A percentile compares a stretch with the other conserved stretches of the same genome.
These are phyloP conservation scores for Hippotragus niger DNA, from an alignment of 2,113 vertebrate genomes.

Conservation along the genomic window DNA sequence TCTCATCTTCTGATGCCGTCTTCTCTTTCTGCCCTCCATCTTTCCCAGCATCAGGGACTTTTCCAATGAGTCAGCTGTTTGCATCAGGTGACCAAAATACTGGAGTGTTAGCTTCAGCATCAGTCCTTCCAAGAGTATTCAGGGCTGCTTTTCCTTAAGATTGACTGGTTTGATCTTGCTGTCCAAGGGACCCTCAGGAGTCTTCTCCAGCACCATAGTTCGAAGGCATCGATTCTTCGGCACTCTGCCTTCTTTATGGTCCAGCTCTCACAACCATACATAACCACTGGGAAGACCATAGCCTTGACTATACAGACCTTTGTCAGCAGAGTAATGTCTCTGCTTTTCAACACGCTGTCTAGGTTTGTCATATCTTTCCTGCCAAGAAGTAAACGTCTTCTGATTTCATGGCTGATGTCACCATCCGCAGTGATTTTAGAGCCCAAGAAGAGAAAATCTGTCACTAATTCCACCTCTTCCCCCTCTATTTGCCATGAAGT, in stretches of 20 bases:
- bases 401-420: neutral
- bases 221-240: rapidly evolving
- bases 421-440: neutral
- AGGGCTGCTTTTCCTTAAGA: neutral
- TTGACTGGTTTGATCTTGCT: neutral
- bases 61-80: neutral
- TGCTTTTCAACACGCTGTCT: neutral
- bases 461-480: neutral
- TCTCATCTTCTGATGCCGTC: neutral
- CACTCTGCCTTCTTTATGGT: neutral
- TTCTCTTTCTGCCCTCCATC: neutral
- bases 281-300: neutral
- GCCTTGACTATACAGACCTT: neutral
- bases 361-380: neutral
- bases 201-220: neutral
- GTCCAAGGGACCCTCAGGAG: neutral
- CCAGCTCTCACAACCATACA: neutral
- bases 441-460: neutral
- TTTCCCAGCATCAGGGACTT: neutral
- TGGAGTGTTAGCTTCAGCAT: neutral
- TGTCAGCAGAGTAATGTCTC: neutral
- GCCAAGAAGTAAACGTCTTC: neutral
- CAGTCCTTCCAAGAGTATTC: neutral
- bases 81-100: neutral
- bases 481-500: neutral